Evolutionary conservation across 2,113 vertebrate genomes (phyloP), one percentile per base, ranked within the genome.

Genomic region (Tenrec ecaudatus): DNA sequence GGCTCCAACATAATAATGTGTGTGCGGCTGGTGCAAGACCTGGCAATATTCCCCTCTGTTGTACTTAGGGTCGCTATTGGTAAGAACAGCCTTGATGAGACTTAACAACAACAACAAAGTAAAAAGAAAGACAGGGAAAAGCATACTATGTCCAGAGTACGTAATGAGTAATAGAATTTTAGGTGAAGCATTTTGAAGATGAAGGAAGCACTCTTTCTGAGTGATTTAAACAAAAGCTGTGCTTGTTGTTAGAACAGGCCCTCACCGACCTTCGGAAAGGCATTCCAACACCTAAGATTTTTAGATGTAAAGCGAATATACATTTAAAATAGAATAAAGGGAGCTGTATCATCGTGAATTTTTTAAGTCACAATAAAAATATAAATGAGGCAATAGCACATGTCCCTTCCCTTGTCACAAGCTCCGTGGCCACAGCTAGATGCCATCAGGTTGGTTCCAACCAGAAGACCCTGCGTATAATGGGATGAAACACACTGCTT

Each of bases 241-340:
- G 40, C 11, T 29, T 77, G 86, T 29, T 77, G 86, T 93, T 62
- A 91, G 38, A 3, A 22, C 6, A 31, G 47, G 33, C 14, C 22
- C 40, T 83, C 62, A 80, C 0, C 57, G 57, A 92, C 27, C n/a
- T 86, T 93, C 27, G 17, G 66, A 69, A 90, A 80, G 69, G 3
- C 23, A 91, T 80, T 69, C 25, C 4, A 27, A 71, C 9, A 88
- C 25, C 75, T 40, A 91, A 87, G 91, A 79, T 77, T 81, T 82
- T 86, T 84, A 78, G 89, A 87, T 82, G 36, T 47, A 15, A 83
- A 75, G 12, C 82, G 40, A 94, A 64, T 16, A 60, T 36, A 0
- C 17, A 79, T 88, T 71, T 83, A 17, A 78, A 87, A 78, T 29
- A 81, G 17, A 71, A 86, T 69, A 64, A 83, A 64, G 83, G 58